Evolutionary conservation across 1,140 invertebrate genomes (phyloP).

Genomic region (Platyscapa corneri): DNA sequence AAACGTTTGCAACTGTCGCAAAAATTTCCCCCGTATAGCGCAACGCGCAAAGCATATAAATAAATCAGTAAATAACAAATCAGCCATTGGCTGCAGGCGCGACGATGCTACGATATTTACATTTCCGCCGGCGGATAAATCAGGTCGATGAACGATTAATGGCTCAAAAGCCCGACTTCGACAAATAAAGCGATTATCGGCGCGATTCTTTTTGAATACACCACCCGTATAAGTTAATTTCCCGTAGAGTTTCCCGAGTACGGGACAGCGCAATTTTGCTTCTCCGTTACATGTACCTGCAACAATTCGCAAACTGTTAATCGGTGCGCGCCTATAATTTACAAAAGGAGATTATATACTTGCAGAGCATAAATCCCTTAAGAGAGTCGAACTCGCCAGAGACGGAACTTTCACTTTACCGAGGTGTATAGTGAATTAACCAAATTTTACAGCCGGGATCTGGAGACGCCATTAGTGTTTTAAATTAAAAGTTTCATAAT

Average conservation of each 20-base stretch:
- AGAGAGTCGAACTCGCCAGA: neutral
- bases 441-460: too few relatives aligned
- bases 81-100: neutral
- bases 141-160: slow-evolving; percentile 3
- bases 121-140: neutral
- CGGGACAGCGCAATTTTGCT: neutral
- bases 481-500: neutral
- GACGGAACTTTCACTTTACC: slow-evolving; percentile 22
- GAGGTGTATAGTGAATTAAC: neutral
- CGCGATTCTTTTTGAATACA: neutral
- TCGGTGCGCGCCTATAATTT: slow-evolving; percentile 10
- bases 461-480: neutral
- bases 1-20: neutral
- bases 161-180: neutral
- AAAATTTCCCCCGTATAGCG: neutral
- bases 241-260: neutral
- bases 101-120: neutral
- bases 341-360: slow-evolving; percentile 35
- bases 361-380: slow-evolving; percentile 2
- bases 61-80: neutral
- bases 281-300: neutral
- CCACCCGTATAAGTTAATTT: neutral
- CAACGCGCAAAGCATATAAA: neutral
- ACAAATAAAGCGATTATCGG: slow-evolving; percentile 29
- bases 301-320: neutral